A percentile compares a stretch with the other conserved stretches of the same genome.
phyloP scores from a whole-genome alignment of 1,140 invertebrate species.

The Drosophila cardini region DNA sequence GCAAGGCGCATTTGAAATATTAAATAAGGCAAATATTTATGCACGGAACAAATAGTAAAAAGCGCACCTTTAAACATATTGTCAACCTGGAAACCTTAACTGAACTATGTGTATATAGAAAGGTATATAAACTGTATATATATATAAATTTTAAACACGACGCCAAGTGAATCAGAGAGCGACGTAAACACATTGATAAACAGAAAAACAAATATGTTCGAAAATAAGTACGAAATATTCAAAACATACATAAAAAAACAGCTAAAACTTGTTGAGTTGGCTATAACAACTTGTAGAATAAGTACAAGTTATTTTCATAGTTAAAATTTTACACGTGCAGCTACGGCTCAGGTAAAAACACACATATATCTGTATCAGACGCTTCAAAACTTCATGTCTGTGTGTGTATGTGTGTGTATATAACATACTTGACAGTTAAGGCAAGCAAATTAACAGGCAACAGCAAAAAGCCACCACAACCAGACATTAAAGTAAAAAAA shows the following conservation, averaged over 20 bases:
- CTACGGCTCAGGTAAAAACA: slow-evolving; percentile 8
- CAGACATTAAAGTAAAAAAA: slow-evolving; percentile 13
- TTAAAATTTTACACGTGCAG: slow-evolving; percentile 50
- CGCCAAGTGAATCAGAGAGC: slow-evolving; percentile 29
- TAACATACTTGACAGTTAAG: slow-evolving; percentile 69
- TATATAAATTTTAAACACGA: slow-evolving; percentile 10
- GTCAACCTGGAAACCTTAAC: not conserved
- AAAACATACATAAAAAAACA: slow-evolving; percentile 26
- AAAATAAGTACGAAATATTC: slow-evolving; percentile 9
- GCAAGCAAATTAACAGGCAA: slow-evolving; percentile 70
- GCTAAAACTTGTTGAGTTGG: slow-evolving; percentile 70
- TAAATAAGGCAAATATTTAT: slow-evolving; percentile 49
- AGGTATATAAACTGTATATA: slow-evolving; percentile 1
- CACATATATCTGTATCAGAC: slow-evolving; percentile 32
- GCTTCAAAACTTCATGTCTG: not conserved
- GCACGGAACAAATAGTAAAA: slow-evolving; percentile 16
- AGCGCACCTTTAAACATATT: slow-evolving; percentile 19
- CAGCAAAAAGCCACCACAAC: slow-evolving; percentile 53
- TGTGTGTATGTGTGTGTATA: slow-evolving; percentile 34
- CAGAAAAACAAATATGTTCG: not conserved
- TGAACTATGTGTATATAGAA: not conserved
- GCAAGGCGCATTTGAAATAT: slow-evolving; percentile 37
- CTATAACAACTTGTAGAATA: slow-evolving; percentile 50
- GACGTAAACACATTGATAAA: slow-evolving; percentile 22
- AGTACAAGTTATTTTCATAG: slow-evolving; percentile 49